Percentiles rank a stretch among this genome's conserved stretches.
Evolutionary conservation across 1,140 invertebrate genomes (phyloP).

Genomic region (Ostrea edulis): DNA sequence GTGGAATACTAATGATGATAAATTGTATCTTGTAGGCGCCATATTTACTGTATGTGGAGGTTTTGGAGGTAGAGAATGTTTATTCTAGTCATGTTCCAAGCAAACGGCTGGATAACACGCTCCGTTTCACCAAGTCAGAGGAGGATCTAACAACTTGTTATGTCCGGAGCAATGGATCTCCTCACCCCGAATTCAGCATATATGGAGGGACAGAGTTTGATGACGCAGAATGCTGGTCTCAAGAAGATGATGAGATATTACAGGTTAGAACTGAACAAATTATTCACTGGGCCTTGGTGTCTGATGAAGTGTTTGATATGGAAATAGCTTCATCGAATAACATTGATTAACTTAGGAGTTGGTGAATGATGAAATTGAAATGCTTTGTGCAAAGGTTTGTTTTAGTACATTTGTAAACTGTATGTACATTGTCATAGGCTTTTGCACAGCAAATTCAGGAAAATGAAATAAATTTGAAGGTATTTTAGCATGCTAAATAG

Average conservation of each 20-base stretch:
- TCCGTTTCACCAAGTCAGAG: conserved; percentile 95
- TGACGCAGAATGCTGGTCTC: conserved; percentile 91
- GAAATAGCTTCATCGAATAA: background rate
- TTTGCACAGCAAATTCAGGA: no score
- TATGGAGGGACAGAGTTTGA: conserved; percentile 79
- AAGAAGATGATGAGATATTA: conserved; percentile 95
- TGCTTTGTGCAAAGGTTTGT: no score
- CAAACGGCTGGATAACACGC: conserved; percentile 84
- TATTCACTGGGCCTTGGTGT: background rate
- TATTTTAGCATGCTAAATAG: no score
- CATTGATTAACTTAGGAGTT: no score
- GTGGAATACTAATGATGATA: no score
- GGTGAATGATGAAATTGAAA: no score
- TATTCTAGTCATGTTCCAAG: conserved; percentile 88
- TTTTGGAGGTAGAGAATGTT: conserved; percentile 92
- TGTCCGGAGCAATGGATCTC: conserved; percentile 62
- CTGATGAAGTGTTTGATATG: background rate
- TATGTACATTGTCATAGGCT: no score
- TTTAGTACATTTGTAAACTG: no score
- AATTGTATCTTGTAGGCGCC: conserved; percentile 86
- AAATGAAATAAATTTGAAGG: no score
- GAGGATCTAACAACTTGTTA: conserved; percentile 87
- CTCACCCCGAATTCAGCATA: conserved; percentile 70
- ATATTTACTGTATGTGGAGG: conserved; percentile 98
- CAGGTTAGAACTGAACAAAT: conserved; percentile 81